A percentile compares a stretch with the other conserved stretches of the same genome.
phyloP scores from a whole-genome alignment of 1,140 invertebrate genomes.

The Trichogramma pretiosum region DNA sequence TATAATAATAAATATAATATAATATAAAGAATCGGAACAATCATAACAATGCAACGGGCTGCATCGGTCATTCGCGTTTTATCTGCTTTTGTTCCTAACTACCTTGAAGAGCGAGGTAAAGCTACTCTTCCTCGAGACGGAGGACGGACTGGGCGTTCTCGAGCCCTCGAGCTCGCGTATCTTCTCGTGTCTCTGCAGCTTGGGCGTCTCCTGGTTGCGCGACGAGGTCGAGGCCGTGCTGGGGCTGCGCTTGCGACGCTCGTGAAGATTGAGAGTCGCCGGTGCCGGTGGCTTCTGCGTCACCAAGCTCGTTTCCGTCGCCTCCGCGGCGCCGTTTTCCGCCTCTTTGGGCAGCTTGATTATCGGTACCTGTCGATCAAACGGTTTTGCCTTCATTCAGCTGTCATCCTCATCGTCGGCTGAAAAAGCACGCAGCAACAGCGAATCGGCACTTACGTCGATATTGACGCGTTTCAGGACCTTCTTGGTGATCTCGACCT shows the following conservation, averaged over 20 bases:
- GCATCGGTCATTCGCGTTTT: no score
- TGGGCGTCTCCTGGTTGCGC: conserved; percentile 26
- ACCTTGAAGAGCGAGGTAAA: conserved; percentile 70
- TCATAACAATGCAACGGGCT: no score
- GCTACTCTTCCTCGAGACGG: conserved; percentile 66
- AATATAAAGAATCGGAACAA: no score
- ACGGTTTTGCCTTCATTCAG: no score
- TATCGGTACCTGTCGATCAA: conserved; percentile 26
- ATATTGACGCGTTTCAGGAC: conserved; percentile 42
- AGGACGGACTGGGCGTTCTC: conserved; percentile 49
- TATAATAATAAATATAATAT: conserved; percentile 8
- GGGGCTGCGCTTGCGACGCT: conserved; percentile 31
- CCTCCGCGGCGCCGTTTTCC: conserved; percentile 6
- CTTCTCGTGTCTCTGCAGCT: conserved; percentile 40
- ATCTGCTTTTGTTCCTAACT: conserved; percentile 16
- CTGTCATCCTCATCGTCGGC: not conserved
- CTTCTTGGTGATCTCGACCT: conserved; percentile 45
- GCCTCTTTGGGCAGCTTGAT: conserved; percentile 15
- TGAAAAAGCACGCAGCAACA: not conserved
- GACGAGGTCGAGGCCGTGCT: conserved; percentile 6
- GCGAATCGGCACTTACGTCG: conserved; percentile 26
- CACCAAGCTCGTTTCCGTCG: conserved; percentile 22
- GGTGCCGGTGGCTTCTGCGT: conserved; percentile 41
- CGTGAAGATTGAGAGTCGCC: conserved; percentile 34
- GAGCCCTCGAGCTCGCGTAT: conserved; percentile 41